Percentiles rank a stretch among this genome's conserved stretches.
Evolutionary conservation across 2,888 invertebrate species (phyloP).

Genomic region (Apodemia hepburni): DNA sequence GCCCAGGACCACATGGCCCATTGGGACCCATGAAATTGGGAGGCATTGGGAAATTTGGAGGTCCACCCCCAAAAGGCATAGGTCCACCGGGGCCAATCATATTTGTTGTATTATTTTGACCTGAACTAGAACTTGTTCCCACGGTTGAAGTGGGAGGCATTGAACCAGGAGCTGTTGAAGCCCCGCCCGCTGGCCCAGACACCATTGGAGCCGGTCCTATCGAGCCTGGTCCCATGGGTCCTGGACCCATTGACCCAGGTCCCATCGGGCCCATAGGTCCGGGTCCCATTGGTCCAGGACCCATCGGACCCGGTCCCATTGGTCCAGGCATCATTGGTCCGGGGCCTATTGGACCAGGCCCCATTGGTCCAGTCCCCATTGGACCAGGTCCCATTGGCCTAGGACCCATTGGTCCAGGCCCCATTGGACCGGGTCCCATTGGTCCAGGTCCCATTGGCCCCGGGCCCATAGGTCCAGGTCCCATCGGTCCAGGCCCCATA

Average conservation of each 20-base stretch:
- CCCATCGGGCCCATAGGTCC: slow-evolving; percentile 34
- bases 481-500: slow-evolving; percentile 34
- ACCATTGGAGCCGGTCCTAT: slow-evolving; percentile 37
- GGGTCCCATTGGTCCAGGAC: slow-evolving; percentile 36
- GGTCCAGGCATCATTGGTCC: slow-evolving; percentile 32
- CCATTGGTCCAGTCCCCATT: slow-evolving; percentile 32
- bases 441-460: slow-evolving; percentile 28
- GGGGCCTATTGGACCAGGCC: slow-evolving; percentile 30
- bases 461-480: slow-evolving; percentile 33
- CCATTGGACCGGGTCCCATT: slow-evolving; percentile 29
- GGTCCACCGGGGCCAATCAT: slow-evolving; percentile 40
- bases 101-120: slow-evolving; percentile 28
- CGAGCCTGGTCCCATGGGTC: slow-evolving; percentile 29
- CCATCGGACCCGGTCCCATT: slow-evolving; percentile 42
- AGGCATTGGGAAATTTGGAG: slow-evolving; percentile 62
- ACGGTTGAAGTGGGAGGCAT: slow-evolving; percentile 22
- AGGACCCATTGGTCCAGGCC: slow-evolving; percentile 33
- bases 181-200: slow-evolving; percentile 27
- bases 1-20: slow-evolving; percentile 45
- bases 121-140: slow-evolving; percentile 35
- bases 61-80: slow-evolving; percentile 57
- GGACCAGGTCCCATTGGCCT: slow-evolving; percentile 33
- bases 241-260: slow-evolving; percentile 29
- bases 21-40: slow-evolving; percentile 66
- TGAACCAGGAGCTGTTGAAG: slow-evolving; percentile 27